Base-by-base conservation (phyloP, 2,797 vertebrate species). In the Siniperca scherzeri region DNA sequence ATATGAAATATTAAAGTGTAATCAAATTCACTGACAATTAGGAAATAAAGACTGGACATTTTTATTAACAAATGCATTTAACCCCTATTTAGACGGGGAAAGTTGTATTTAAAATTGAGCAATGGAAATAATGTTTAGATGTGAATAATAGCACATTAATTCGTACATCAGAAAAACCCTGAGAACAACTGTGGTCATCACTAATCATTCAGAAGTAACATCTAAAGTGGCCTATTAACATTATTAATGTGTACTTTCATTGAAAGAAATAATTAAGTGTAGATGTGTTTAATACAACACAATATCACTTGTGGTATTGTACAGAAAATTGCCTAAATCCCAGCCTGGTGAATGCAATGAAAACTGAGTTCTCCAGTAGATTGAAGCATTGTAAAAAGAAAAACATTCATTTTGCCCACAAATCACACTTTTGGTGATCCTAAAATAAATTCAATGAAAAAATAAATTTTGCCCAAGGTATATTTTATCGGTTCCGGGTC, bases 1-100 rank as follows among this genome's bases (percentile, higher is more conserved):
- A 88, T 93, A 89, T 85, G 76, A 90, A 84, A 88, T 93, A 89
- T 85, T 73, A 90, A 92, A 90, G 74, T 80, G 81, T 78, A 83
- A 75, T 92, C 25, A 89, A 87, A 87, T 68, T 88, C 83, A 89
- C 73, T 70, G 82, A 90, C 87, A 90, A 68, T 61, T 74, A 80
- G 53, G 61, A 80, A 73, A 84, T 80, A 62, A 83, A 88, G 82
- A 88, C 74, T 72, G 60, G 46, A 86, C 70, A 88, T 71, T 87
- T 73, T 78, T 84, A 81, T 87, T 84, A 52, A 89, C 74, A 92
- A 87, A 91, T 83, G 77, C 50, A 77, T 67, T 62, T 52, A 56
- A 40, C 16, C 59, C 57, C 74, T 64, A 48, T 76, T 85, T 83
- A n/a, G 85, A 76, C 0, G 19, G 21, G n/a, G 7, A 38, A 57